A percentile compares a stretch with the other conserved stretches of the same genome.
Evolutionary conservation across 2,888 invertebrate species (phyloP).

Genomic region (Dryomyza anilis): DNA sequence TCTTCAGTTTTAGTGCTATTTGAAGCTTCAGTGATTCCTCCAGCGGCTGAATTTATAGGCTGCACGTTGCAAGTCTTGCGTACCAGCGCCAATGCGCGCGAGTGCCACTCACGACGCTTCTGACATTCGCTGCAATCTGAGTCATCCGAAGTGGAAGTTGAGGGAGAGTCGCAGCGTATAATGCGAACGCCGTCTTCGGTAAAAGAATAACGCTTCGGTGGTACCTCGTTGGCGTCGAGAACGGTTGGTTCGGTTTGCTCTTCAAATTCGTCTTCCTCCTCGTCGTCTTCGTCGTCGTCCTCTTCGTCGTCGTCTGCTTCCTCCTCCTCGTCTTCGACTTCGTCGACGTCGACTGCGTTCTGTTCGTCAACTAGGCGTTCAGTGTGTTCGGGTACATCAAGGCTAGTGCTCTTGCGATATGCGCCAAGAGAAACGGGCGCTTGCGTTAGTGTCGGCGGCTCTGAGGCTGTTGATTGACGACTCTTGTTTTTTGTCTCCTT

Average conservation of each 20-base stretch:
- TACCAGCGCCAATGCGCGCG: conserved; percentile 59
- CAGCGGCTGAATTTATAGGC: conserved; percentile 40
- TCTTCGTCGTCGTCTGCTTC: conserved; percentile 35
- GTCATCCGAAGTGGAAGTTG: conserved; percentile 60
- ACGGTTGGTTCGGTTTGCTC: conserved; percentile 32
- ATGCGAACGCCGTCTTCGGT: conserved; percentile 71
- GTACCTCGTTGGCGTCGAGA: conserved; percentile 33
- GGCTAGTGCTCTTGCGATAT: conserved; percentile 75
- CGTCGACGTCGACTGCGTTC: background rate
- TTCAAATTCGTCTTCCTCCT: conserved; percentile 31
- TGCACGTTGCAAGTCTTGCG: conserved; percentile 60
- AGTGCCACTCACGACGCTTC: conserved; percentile 62
- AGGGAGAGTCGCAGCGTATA: conserved; percentile 61
- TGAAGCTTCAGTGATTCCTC: conserved; percentile 39
- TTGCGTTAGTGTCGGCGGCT: conserved; percentile 60
- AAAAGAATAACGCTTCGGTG: conserved; percentile 71
- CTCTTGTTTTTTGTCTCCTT: conserved; percentile 53
- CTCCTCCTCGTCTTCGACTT: conserved; percentile 2
- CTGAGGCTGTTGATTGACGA: conserved; percentile 62
- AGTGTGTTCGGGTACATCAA: conserved; percentile 70
- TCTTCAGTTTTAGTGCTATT: conserved; percentile 38
- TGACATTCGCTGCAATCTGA: conserved; percentile 62
- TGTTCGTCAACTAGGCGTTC: conserved; percentile 35
- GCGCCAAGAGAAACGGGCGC: conserved; percentile 56
- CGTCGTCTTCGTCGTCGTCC: conserved; percentile 32